A percentile compares a stretch with the other conserved stretches of the same genome.
These are phyloP conservation scores for Lasioglossum figueresi DNA, from an alignment of 2,888 invertebrate genomes.

Conservation along the genomic window DNA sequence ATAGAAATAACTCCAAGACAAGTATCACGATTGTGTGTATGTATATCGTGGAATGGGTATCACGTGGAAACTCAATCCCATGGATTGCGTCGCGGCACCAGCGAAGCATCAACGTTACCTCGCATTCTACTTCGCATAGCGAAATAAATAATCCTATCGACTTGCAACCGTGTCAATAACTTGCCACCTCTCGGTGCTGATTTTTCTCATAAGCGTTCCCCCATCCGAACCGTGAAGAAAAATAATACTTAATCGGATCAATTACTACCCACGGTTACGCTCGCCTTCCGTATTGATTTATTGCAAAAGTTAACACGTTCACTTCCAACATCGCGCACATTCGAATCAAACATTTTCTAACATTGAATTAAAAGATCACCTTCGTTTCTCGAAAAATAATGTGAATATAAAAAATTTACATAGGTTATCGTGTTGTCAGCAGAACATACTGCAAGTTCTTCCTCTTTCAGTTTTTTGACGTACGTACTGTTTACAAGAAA, in stretches of 20 bases:
- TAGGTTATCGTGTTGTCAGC: too few relatives aligned
- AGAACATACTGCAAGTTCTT: too few relatives aligned
- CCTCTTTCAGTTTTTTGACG: too few relatives aligned
- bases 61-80: constrained; percentile 55
- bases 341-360: too few relatives aligned
- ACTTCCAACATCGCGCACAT: not conserved
- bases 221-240: not conserved
- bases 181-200: constrained; percentile 2
- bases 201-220: constrained; percentile 4
- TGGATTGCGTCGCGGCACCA: constrained; percentile 43
- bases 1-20: constrained; percentile 49
- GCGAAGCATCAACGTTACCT: constrained; percentile 52
- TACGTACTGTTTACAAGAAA: too few relatives aligned
- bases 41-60: constrained; percentile 54
- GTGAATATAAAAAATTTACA: too few relatives aligned
- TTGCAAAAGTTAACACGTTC: constrained; percentile 1
- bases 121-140: constrained; percentile 48
- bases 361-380: too few relatives aligned
- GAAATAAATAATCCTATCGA: constrained; percentile 55
- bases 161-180: constrained; percentile 47
- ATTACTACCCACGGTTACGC: not conserved
- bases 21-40: constrained; percentile 47
- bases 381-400: too few relatives aligned
- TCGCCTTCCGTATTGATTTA: not conserved
- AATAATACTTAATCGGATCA: constrained; percentile 21